Conservation (phyloP, 2,888 invertebrate species). For the Oxyscelio sp. region DNA sequence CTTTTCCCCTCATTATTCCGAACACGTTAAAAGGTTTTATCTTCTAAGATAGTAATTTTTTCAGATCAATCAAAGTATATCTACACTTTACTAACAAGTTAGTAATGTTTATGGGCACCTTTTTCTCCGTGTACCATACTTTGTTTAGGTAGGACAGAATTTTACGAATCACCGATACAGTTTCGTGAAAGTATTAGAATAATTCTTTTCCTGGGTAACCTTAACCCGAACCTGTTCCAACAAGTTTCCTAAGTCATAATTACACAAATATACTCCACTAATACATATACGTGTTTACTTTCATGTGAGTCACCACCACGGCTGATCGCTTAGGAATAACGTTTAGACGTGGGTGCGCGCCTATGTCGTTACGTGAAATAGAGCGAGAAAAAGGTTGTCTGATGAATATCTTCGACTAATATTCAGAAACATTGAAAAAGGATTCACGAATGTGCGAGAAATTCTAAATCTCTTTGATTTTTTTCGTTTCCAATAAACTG, state of each 20-base stretch:
- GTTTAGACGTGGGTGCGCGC: conserved; percentile 70
- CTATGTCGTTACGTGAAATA: conserved; percentile 68
- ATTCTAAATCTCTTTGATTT: too few relatives aligned
- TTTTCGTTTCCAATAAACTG: too few relatives aligned
- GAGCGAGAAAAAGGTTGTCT: conserved; percentile 69
- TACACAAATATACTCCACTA: conserved; percentile 19
- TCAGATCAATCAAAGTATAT: too few relatives aligned
- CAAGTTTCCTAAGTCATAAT: conserved; percentile 43
- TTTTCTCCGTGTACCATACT: too few relatives aligned
- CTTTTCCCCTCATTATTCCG: too few relatives aligned
- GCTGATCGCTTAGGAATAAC: conserved; percentile 63
- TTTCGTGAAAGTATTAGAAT: conserved; percentile 25
- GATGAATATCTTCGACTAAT: background rate
- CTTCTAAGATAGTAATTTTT: too few relatives aligned
- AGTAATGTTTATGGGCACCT: too few relatives aligned
- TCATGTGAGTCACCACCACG: conserved; percentile 50
- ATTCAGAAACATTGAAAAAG: too few relatives aligned
- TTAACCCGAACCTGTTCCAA: conserved; percentile 52
- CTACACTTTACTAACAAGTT: too few relatives aligned
- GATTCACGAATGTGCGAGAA: too few relatives aligned
- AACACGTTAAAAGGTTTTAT: too few relatives aligned
- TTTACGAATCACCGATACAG: background rate
- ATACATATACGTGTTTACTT: conserved; percentile 24
- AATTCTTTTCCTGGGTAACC: conserved; percentile 22
- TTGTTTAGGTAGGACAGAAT: too few relatives aligned